Percentiles rank a stretch among this genome's conserved stretches.
Conservation (phyloP, 2,888 invertebrate genomes). For the Troides aeacus region DNA sequence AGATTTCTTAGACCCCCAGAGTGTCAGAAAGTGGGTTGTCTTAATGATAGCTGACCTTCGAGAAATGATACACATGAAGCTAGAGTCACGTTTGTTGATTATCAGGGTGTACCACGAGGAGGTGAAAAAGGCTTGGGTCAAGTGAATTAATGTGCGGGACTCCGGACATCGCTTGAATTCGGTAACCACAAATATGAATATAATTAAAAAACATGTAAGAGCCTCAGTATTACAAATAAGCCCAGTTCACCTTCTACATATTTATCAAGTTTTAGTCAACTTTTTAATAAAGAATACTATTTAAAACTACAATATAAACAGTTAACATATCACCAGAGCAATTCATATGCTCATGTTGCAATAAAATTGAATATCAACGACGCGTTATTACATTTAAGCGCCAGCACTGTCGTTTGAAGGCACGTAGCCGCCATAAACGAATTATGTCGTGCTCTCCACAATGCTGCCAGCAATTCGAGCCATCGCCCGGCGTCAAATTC, state of each 20-base stretch:
- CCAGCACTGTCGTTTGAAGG: constrained; percentile 24
- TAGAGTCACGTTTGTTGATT: no score
- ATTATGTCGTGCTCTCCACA: constrained; percentile 25
- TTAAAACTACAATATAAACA: constrained; percentile 8
- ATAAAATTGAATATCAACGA: constrained; percentile 27
- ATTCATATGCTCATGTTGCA: constrained; percentile 24
- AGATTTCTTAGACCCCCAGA: no score
- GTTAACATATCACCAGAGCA: constrained; percentile 15
- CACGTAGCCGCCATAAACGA: constrained; percentile 29
- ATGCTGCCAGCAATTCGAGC: constrained; percentile 27
- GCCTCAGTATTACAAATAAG: background rate
- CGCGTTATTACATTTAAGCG: constrained; percentile 27
- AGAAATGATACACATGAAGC: no score
- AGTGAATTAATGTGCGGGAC: no score
- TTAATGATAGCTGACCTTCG: no score
- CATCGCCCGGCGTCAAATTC: constrained; percentile 28
- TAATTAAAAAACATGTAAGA: no score
- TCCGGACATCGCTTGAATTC: no score
- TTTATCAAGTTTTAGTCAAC: background rate
- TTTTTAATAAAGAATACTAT: background rate
- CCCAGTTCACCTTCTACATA: background rate
- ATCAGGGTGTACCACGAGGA: no score
- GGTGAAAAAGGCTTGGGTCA: no score
- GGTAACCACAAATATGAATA: no score
- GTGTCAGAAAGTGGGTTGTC: no score